Conservation (phyloP, 2,797 vertebrate genomes). For the Liasis olivaceus region DNA sequence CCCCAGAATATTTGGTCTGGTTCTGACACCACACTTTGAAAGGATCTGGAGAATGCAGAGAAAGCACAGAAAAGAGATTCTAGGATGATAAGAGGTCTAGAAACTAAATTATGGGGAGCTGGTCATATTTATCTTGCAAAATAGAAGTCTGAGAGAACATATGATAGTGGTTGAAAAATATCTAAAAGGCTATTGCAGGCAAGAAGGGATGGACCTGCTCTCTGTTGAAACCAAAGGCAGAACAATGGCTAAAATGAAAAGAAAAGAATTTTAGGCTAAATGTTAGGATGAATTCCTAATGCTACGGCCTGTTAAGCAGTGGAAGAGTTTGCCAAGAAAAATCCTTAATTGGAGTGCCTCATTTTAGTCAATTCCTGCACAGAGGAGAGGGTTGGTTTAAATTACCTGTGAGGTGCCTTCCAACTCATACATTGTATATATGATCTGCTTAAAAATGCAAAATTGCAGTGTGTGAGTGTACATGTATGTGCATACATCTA, state of each 20-base stretch:
- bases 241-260: background rate
- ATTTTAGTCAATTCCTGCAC: background rate
- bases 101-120: background rate
- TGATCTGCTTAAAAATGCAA: background rate
- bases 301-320: background rate
- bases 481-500: background rate
- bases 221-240: background rate
- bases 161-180: background rate
- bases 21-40: background rate
- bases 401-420: background rate
- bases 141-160: background rate
- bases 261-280: background rate
- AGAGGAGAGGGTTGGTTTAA: background rate
- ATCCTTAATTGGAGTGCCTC: background rate
- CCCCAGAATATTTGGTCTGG: background rate
- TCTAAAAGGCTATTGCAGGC: background rate
- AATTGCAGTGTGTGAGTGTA: background rate
- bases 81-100: background rate
- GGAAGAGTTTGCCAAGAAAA: background rate
- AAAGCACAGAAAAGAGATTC: background rate
- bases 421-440: background rate
- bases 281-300: background rate
- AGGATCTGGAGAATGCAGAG: background rate
- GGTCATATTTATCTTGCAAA: background rate
- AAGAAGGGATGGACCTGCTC: background rate